These are phyloP conservation scores for Dipodomys ordii DNA, from an alignment of 2,113 vertebrate species.

Conservation along the genomic window DNA sequence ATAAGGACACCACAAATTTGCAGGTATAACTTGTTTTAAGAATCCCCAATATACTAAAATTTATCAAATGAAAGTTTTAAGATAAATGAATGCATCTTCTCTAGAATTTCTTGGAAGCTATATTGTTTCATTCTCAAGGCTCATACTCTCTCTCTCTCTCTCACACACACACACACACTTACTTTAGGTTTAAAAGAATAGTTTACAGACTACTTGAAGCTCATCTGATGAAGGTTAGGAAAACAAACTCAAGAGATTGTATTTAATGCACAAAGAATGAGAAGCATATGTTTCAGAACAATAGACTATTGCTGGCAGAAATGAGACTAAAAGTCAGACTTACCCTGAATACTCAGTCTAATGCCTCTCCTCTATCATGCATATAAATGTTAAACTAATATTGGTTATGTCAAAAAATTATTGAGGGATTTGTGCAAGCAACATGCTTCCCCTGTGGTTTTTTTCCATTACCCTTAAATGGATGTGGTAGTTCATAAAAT, in stretches of 20 bases:
- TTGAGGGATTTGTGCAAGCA: not conserved
- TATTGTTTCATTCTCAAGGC: not conserved
- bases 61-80: slow-evolving; percentile 15
- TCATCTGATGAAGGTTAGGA: not conserved
- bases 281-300: not conserved
- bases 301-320: not conserved
- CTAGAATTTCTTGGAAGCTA: not conserved
- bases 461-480: not conserved
- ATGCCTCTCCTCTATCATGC: not conserved
- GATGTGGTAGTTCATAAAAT: not conserved
- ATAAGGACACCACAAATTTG: not conserved
- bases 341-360: not conserved
- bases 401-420: not conserved
- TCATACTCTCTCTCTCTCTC: too few species aligned
- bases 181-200: not conserved
- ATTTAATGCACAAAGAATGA: not conserved
- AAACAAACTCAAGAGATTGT: not conserved
- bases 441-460: not conserved
- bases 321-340: not conserved
- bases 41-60: not conserved
- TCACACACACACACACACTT: accelerated
- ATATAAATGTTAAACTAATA: not conserved
- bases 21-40: not conserved
- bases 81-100: not conserved
- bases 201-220: not conserved